These are phyloP conservation scores for Diadema setosum DNA, from an alignment of 35 echinoderm and acorn worm genomes.

Conservation along the genomic window DNA sequence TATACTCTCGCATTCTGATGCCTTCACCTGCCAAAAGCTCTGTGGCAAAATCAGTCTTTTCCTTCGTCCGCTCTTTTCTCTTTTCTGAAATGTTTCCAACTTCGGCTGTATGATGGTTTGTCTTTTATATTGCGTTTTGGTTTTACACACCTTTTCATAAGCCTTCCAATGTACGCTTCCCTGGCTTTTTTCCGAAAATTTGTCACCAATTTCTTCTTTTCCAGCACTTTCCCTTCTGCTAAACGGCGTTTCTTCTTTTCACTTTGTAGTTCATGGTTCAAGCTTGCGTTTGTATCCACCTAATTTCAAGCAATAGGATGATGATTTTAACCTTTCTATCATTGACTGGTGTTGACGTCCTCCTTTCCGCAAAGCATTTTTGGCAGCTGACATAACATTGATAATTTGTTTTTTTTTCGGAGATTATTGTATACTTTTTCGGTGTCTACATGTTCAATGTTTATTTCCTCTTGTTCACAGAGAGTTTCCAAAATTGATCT, in stretches of 20 bases:
- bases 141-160: background rate
- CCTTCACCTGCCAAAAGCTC: background rate
- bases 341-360: background rate
- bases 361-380: background rate
- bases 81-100: background rate
- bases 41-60: background rate
- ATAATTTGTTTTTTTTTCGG: background rate
- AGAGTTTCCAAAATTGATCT: background rate
- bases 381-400: background rate
- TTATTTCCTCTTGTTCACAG: background rate
- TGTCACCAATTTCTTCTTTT: background rate
- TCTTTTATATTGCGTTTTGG: background rate
- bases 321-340: background rate
- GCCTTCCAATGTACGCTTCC: background rate
- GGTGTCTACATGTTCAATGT: background rate
- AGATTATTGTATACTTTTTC: background rate
- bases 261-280: background rate
- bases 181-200: background rate
- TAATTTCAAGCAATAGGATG: background rate
- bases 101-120: background rate
- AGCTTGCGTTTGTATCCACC: background rate
- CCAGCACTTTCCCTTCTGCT: background rate
- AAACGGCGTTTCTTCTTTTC: background rate
- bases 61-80: background rate
- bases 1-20: background rate